A percentile compares a stretch with the other conserved stretches of the same genome.
phyloP scores from a whole-genome alignment of 2,888 invertebrate species.

The Nemurella pictetii region DNA sequence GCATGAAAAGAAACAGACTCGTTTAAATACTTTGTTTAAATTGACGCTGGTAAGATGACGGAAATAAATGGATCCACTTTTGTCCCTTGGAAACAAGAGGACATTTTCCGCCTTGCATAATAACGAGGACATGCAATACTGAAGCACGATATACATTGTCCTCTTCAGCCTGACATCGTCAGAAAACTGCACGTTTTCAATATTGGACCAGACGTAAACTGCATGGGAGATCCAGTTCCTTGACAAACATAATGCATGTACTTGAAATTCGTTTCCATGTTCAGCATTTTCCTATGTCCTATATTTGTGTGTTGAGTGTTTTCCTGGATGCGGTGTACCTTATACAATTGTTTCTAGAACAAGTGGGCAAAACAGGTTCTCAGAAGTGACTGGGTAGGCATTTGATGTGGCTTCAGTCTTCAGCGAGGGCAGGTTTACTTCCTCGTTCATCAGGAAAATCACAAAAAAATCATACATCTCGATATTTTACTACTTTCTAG shows the following conservation, averaged over 20 bases:
- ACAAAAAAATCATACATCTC: too few species aligned
- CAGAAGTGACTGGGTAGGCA: too few species aligned
- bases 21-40: background rate
- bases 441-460: too few species aligned
- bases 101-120: background rate
- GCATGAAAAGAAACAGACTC: background rate
- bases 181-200: background rate
- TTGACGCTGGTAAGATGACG: background rate
- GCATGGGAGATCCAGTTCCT: background rate
- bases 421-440: too few species aligned
- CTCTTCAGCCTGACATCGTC: background rate
- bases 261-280: background rate
- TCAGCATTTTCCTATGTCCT: background rate
- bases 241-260: background rate
- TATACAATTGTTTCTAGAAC: background rate
- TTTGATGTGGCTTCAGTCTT: too few species aligned
- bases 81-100: background rate
- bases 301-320: background rate
- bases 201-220: background rate
- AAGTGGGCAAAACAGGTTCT: too few species aligned
- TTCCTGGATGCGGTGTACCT: too few species aligned
- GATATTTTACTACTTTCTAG: too few species aligned
- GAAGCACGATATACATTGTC: background rate
- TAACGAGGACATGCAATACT: background rate
- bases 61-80: background rate